Evolutionary conservation across 2,888 invertebrate genomes (phyloP).

Genomic region (Crematogaster levior): DNA sequence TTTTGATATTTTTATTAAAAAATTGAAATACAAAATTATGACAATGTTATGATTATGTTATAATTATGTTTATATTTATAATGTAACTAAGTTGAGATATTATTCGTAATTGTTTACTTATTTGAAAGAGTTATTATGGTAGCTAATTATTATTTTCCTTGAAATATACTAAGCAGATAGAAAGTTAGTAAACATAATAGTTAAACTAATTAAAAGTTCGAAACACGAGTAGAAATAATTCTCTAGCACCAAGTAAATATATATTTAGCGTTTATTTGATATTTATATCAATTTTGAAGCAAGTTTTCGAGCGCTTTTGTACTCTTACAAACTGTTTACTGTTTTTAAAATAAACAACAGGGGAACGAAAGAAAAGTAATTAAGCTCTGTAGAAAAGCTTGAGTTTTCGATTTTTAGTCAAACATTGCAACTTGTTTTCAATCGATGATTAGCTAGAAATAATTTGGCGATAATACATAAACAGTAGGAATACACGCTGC

Average conservation of each 20-base stretch:
- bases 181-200: constrained; percentile 6
- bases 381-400: neutral
- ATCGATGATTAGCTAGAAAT: neutral
- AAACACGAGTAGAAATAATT: neutral
- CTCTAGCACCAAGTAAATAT: neutral
- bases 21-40: neutral
- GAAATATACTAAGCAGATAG: neutral
- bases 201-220: constrained; percentile 6
- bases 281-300: neutral
- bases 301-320: neutral
- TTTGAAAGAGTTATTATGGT: neutral
- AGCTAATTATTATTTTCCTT: neutral
- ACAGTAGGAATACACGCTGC: neutral
- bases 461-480: neutral
- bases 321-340: neutral
- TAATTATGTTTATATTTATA: no score
- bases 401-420: neutral
- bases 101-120: neutral
- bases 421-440: neutral
- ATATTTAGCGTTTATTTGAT: neutral
- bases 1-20: neutral
- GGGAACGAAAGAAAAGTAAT: neutral
- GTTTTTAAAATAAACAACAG: neutral
- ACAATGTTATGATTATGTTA: constrained; percentile 1
- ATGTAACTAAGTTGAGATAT: neutral